Base-by-base conservation (phyloP, 2,888 invertebrate genomes). In the Pseudococcus longispinus region DNA sequence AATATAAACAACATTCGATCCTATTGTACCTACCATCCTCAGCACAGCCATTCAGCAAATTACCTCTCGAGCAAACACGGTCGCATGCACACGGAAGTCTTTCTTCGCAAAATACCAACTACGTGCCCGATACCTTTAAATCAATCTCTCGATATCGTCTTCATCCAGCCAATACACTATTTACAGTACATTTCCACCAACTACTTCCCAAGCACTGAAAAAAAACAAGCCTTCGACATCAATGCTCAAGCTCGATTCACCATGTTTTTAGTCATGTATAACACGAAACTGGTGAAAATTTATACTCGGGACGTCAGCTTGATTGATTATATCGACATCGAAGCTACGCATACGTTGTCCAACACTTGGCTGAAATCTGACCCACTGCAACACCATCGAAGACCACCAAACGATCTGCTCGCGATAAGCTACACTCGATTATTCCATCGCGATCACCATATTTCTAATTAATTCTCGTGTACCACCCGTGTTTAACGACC, bases 1-100 rank as follows among this genome's bases (percentile, higher is more conserved):
- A 80, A 37, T 80, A 80, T 42, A 80, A 80, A 80, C 77, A 80
- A 80, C 77, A 80, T 42, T 70, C 37, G 77, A 20, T 80, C 29
- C 29, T 70, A 26, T 26, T 29, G 70, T 29, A 6, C 26, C 26
- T n/a, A 37, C 11, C 11, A 6, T 70, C 15, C 2, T 65, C 65
- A 18, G 11, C 26, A 37, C 26, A 29, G 8, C 32, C 29, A 29
- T 29, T 29, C 29, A 29, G 70, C 32, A 18, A 70, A 70, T 70
- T 70, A 70, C 29, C 60, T 60, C 70, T 13, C 3, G 18, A 5
- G 29, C 26, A 70, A 70, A 70, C 70, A 29, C 70, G 70, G 11
- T 60, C 60, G 23, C 60, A 60, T 60, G 60, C 60, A 60, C 60
- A 60, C 60, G 60, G 60, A 60, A 60, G 60, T 60, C 60, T 60